Percentiles rank a stretch among this genome's conserved stretches.
These are phyloP conservation scores for Ypsolopha sequella DNA, from an alignment of 2,888 invertebrate species.

Conservation along the genomic window DNA sequence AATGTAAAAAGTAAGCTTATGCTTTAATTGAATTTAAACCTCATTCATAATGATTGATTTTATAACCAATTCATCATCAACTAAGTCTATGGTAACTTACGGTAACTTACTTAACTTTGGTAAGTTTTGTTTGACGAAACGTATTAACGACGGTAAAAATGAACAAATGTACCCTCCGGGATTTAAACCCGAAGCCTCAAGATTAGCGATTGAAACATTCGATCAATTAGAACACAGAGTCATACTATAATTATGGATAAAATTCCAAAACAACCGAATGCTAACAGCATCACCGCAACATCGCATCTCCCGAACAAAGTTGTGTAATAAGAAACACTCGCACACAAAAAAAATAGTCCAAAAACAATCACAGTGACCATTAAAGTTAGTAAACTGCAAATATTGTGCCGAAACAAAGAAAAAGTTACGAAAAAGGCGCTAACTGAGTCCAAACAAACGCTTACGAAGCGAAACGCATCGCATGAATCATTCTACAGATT, in stretches of 20 bases:
- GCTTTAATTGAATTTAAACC: no score
- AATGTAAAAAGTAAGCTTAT: no score
- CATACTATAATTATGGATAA: not conserved
- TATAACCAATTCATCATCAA: no score
- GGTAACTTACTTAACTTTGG: no score
- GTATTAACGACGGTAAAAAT: not conserved
- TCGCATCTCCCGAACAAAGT: no score
- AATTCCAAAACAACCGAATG: not conserved
- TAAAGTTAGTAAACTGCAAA: not conserved
- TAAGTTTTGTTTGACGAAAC: no score
- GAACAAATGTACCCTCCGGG: not conserved
- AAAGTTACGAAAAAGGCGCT: not conserved
- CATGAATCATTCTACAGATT: not conserved
- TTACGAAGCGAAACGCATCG: slow-evolving; percentile 1
- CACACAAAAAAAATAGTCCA: no score
- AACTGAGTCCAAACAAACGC: slow-evolving; percentile 1
- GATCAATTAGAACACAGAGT: not conserved
- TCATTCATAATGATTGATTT: no score
- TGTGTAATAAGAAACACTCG: no score
- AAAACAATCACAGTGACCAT: not conserved
- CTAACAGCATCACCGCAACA: no score
- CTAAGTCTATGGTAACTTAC: no score
- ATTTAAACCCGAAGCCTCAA: not conserved
- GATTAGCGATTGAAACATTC: not conserved
- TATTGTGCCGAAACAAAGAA: not conserved